phyloP scores from a whole-genome alignment of 2,797 vertebrate genomes.

The Oreortyx pictus region DNA sequence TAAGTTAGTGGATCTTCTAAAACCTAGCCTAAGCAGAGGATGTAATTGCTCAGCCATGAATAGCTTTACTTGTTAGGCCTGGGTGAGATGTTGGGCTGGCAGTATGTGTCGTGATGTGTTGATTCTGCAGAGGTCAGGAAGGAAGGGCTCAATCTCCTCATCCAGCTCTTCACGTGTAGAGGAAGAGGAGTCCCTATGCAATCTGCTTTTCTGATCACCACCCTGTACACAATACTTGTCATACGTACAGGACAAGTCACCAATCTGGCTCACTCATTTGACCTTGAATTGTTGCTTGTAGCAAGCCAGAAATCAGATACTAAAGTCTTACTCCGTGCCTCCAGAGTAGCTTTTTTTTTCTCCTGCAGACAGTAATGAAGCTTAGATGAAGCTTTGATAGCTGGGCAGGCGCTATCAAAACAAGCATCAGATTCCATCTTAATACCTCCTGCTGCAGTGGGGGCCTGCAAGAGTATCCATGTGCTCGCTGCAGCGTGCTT shows the following conservation, averaged over 20 bases:
- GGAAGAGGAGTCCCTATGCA: background rate
- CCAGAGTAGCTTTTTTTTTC: background rate
- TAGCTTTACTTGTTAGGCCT: background rate
- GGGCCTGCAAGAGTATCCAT: background rate
- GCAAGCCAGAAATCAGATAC: background rate
- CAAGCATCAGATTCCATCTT: background rate
- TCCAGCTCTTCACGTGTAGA: background rate
- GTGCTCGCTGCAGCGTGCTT: background rate
- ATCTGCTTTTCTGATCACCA: background rate
- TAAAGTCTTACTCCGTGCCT: background rate
- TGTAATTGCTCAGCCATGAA: background rate
- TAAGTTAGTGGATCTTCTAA: background rate
- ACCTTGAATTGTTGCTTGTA: background rate
- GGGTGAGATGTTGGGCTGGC: background rate
- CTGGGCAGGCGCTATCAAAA: background rate
- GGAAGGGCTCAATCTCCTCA: background rate
- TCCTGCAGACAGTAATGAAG: background rate
- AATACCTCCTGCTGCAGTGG: background rate
- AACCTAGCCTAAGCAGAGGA: background rate
- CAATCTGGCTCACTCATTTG: background rate
- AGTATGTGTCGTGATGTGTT: background rate
- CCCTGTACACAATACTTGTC: background rate
- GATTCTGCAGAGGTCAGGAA: background rate
- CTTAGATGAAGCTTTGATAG: background rate
- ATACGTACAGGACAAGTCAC: fast-evolving